Conservation (phyloP, 2,113 vertebrate species). For the Dolichotis patagonum region DNA sequence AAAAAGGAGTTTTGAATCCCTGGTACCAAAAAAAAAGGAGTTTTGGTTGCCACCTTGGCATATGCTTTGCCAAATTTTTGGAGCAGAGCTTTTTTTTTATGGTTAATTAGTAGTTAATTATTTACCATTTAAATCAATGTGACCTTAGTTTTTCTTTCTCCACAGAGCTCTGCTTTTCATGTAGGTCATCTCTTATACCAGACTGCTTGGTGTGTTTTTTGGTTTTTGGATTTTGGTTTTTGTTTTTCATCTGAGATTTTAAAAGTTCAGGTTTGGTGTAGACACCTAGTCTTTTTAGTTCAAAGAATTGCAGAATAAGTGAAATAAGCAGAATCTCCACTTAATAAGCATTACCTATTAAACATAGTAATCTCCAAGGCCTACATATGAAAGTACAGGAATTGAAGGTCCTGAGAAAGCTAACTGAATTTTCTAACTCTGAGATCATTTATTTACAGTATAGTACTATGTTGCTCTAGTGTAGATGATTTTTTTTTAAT, state of each 20-base stretch:
- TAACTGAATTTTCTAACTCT: conserved; percentile 26
- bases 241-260: background rate
- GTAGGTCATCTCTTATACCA: background rate
- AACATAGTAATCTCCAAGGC: conserved; percentile 27
- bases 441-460: background rate
- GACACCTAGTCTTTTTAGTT: conserved; percentile 62
- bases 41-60: background rate
- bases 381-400: conserved; percentile 9
- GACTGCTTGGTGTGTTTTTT: background rate
- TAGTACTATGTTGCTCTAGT: background rate
- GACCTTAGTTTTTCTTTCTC: conserved; percentile 36
- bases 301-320: conserved; percentile 62
- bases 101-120: conserved; percentile 65
- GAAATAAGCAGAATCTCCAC: conserved; percentile 53
- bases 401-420: conserved; percentile 52
- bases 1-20: background rate
- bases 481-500: conserved; percentile 38
- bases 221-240: background rate
- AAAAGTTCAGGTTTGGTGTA: conserved; percentile 58
- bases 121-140: conserved; percentile 58
- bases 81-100: conserved; percentile 36
- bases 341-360: conserved; percentile 53
- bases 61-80: conserved; percentile 25
- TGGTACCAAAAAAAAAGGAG: too few species aligned
- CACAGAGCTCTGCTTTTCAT: conserved; percentile 26